Evolutionary conservation across 2,888 invertebrate species (phyloP), one percentile per base, ranked within the genome.

Genomic region (Bellardia bayeri): DNA sequence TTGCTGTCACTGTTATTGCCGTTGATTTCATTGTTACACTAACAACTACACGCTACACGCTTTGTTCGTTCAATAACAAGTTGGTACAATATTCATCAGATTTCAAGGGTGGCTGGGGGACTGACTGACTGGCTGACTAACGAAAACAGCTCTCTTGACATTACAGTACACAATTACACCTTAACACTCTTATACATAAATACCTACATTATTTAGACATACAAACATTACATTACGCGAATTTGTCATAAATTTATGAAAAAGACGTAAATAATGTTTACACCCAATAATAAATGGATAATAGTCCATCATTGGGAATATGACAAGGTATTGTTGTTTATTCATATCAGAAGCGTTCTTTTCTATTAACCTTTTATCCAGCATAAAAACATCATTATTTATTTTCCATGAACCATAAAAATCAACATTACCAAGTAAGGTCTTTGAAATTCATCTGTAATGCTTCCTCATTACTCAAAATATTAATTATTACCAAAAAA

Each of bases 251-350:
- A 7, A 72, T 85, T 68, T 75, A 45, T 71, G 13, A 30, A 69
- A 68, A 63, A 49, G 54, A 13, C 30, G 42, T 54, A 63, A 69
- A 83, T 45, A 68, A 63, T 75, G 79, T 80, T 79, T 71, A 75
- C 79, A 75, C 79, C 56, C 58, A 23, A 23, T 86, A 75, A 83
- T 71, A 83, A 80, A 86, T 86, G 79, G 30, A 79, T 69, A 61
- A 30, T 56, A 86, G 86, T 75, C 51, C 63, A 82, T 82, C 82
- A 79, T 80, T 61, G 13, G 33, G 11, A 40, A 23, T 54, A 23
- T 49, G 9, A 2, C n/a, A 16, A 3, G 45, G 9, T 63, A 45
- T 63, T 61, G 30, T 74, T 51, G 14, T n/a, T n/a, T 51, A 51
- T 51, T 51, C 45, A 45, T 51, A n/a, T 51, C n/a, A 51, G 51